These are phyloP conservation scores for Phlogophora meticulosa DNA, from an alignment of 2,888 invertebrate species.

Conservation along the genomic window DNA sequence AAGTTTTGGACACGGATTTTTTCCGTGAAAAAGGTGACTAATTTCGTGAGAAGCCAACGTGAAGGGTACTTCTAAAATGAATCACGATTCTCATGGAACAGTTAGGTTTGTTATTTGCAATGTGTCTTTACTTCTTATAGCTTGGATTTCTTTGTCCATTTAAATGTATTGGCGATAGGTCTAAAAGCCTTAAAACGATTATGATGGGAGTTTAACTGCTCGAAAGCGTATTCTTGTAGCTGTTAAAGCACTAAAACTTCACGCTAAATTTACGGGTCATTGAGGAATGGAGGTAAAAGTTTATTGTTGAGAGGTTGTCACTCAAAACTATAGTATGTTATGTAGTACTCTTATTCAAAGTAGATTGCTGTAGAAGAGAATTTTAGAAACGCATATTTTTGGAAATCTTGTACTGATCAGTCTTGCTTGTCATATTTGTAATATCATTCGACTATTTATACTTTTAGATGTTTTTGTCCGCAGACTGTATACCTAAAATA, in stretches of 20 bases:
- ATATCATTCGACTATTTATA: neutral
- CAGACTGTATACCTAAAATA: neutral
- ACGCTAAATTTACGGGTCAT: slow-evolving; percentile 29
- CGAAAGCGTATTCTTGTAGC: slow-evolving; percentile 35
- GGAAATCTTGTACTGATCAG: neutral
- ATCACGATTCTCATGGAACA: slow-evolving; percentile 32
- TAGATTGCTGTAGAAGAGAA: neutral
- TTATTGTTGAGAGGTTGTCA: slow-evolving; percentile 38
- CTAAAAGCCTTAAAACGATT: slow-evolving; percentile 30
- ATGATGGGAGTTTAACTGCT: slow-evolving; percentile 45
- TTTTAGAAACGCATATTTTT: neutral
- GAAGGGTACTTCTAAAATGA: slow-evolving; percentile 54
- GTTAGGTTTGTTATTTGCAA: slow-evolving; percentile 38
- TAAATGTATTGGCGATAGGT: slow-evolving; percentile 4
- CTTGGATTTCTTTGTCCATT: slow-evolving; percentile 14
- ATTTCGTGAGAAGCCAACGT: slow-evolving; percentile 46
- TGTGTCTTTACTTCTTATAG: neutral
- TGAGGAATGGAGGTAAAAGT: slow-evolving; percentile 41
- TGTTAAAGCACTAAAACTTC: slow-evolving; percentile 46
- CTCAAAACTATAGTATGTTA: slow-evolving; percentile 1
- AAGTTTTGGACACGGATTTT: slow-evolving; percentile 37
- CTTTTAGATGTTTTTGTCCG: neutral
- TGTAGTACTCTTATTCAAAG: neutral
- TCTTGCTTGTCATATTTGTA: neutral
- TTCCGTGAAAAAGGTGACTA: slow-evolving; percentile 59